Conservation (phyloP, 2,113 vertebrate genomes). For the Laticauda colubrina region DNA sequence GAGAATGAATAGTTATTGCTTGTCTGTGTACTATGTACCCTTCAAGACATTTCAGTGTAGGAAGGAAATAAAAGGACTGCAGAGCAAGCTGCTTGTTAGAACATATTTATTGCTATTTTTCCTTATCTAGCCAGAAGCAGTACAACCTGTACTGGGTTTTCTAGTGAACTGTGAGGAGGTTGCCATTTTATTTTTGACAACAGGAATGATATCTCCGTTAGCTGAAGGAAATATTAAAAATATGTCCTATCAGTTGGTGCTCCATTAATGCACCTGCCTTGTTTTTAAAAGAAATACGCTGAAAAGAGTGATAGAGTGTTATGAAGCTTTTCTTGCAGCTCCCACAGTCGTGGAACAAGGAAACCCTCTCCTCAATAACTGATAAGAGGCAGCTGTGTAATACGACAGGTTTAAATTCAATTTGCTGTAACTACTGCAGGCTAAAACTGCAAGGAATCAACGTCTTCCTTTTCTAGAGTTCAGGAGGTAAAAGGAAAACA, state of each 20-base stretch:
- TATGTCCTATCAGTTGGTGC: background rate
- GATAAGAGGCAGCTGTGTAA: background rate
- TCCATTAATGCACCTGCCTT: background rate
- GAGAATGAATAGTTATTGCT: background rate
- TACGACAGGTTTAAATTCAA: background rate
- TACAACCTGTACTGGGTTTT: constrained; percentile 14
- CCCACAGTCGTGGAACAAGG: background rate
- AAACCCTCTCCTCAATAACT: background rate
- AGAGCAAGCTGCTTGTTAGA: background rate
- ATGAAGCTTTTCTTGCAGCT: background rate
- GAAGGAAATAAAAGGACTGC: background rate
- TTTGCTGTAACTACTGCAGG: background rate
- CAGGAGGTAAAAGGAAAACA: background rate
- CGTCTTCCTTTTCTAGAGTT: background rate
- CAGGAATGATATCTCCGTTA: constrained; percentile 30
- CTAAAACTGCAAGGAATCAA: background rate
- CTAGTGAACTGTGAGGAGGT: background rate
- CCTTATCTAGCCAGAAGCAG: constrained; percentile 14
- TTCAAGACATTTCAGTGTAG: background rate
- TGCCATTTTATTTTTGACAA: constrained; percentile 21
- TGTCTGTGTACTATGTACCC: background rate
- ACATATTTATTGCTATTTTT: background rate
- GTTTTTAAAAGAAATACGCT: background rate
- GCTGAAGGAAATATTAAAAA: background rate
- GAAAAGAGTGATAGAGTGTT: background rate